phyloP scores from a whole-genome alignment of 2,797 vertebrate species.

The Alosa sapidissima region DNA sequence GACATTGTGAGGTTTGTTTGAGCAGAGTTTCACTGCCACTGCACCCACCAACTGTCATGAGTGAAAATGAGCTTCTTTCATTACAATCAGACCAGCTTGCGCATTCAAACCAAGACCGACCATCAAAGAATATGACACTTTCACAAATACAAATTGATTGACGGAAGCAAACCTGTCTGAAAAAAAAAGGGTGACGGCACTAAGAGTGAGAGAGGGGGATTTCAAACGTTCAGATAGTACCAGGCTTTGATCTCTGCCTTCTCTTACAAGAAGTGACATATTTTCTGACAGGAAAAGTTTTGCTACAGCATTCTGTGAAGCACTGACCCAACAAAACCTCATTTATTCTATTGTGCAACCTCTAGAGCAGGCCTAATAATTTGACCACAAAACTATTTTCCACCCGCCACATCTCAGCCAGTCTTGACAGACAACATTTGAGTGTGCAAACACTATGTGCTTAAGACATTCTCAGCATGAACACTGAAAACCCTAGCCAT shows the following conservation, averaged over 20 bases:
- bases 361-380: constrained; percentile 47
- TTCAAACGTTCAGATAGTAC: constrained; percentile 47
- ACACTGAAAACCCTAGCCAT: neutral
- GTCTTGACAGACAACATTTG: neutral
- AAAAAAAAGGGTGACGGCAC: neutral
- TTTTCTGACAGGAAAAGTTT: constrained; percentile 68
- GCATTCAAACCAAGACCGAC: constrained; percentile 23
- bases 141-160: neutral
- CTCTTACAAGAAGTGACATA: constrained; percentile 74
- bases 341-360: constrained; percentile 59
- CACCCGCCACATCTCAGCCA: neutral
- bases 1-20: constrained; percentile 4
- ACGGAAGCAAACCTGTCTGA: constrained; percentile 24
- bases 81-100: constrained; percentile 31
- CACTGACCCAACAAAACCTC: constrained; percentile 72
- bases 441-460: neutral
- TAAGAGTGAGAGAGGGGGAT: constrained; percentile 40
- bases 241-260: constrained; percentile 56
- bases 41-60: neutral
- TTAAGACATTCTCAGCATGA: neutral
- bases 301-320: constrained; percentile 56
- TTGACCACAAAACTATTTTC: constrained; percentile 48
- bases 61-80: constrained; percentile 40
- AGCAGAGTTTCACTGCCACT: neutral
- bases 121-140: neutral